Evolutionary conservation across 2,113 vertebrate genomes (phyloP).

Genomic region (Thymallus thymallus): DNA sequence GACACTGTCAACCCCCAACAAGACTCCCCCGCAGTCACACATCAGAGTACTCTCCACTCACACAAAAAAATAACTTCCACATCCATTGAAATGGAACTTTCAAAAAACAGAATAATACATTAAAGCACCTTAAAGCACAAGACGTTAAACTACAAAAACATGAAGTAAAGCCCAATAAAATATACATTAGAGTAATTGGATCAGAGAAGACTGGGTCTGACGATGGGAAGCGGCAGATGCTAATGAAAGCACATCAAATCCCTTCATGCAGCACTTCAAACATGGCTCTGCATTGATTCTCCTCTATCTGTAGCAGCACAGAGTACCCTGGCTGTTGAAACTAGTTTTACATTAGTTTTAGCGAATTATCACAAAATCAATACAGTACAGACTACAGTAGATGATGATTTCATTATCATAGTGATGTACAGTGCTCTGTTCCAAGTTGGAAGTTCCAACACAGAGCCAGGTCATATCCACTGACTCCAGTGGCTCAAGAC

Average conservation of each 20-base stretch:
- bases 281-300: slow-evolving; percentile 13
- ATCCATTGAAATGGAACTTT: slow-evolving; percentile 54
- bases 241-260: slow-evolving; percentile 43
- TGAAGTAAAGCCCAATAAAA: slow-evolving; percentile 65
- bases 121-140: slow-evolving; percentile 57
- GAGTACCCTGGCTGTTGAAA: neutral
- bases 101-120: slow-evolving; percentile 75
- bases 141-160: slow-evolving; percentile 59
- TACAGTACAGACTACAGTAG: neutral
- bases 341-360: slow-evolving; percentile 7
- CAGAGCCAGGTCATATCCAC: too few species aligned
- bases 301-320: neutral
- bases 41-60: slow-evolving; percentile 49
- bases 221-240: slow-evolving; percentile 37
- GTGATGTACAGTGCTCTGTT: too few species aligned
- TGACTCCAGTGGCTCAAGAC: too few species aligned
- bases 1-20: slow-evolving; percentile 29
- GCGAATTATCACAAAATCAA: neutral
- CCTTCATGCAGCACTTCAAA: slow-evolving; percentile 33
- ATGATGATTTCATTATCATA: neutral
- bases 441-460: too few species aligned
- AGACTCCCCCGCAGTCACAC: slow-evolving; percentile 46
- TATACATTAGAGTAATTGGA: slow-evolving; percentile 66
- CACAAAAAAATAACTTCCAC: slow-evolving; percentile 22
- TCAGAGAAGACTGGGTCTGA: slow-evolving; percentile 46